Conservation (phyloP, 2,888 invertebrate species). For the Alviniconcha strummeri region DNA sequence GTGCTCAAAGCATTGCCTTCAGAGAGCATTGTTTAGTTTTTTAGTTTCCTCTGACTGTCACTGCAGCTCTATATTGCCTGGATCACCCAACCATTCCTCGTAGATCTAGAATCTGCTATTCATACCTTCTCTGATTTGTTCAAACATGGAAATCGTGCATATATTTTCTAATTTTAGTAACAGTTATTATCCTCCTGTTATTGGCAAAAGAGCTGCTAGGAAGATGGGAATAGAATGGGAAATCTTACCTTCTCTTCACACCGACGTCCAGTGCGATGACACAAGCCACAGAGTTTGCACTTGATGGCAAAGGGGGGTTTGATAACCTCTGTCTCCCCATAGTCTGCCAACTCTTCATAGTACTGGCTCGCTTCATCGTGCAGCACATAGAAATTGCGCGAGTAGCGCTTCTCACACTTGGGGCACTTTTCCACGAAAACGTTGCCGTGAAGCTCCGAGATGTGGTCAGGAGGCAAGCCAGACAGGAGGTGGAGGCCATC, state of each 20-base stretch:
- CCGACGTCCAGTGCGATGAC: slow-evolving; percentile 63
- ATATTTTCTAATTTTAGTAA: too few species aligned
- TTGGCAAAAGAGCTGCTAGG: too few species aligned
- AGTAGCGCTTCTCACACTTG: slow-evolving; percentile 54
- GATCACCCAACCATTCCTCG: too few species aligned
- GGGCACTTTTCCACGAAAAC: slow-evolving; percentile 66
- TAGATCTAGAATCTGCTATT: too few species aligned
- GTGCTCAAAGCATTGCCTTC: too few species aligned
- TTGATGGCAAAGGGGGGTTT: slow-evolving; percentile 57
- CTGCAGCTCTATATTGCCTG: too few species aligned
- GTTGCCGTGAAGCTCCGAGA: slow-evolving; percentile 69
- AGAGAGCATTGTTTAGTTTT: too few species aligned
- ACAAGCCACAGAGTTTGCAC: slow-evolving; percentile 60
- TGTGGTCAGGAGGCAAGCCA: slow-evolving; percentile 52
- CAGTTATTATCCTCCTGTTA: too few species aligned
- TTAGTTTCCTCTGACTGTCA: too few species aligned
- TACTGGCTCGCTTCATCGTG: slow-evolving; percentile 63
- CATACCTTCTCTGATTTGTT: too few species aligned
- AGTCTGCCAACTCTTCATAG: slow-evolving; percentile 63
- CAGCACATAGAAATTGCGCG: slow-evolving; percentile 57
- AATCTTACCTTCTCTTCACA: slow-evolving; percentile 57
- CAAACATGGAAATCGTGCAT: too few species aligned
- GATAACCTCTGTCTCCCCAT: slow-evolving; percentile 51
- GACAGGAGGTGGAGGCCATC: slow-evolving; percentile 66
- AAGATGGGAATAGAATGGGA: too few species aligned